Percentiles rank a stretch among this genome's conserved stretches.
These are phyloP conservation scores for Osmoderma eremita DNA, from an alignment of 2,888 invertebrate species.

Conservation along the genomic window DNA sequence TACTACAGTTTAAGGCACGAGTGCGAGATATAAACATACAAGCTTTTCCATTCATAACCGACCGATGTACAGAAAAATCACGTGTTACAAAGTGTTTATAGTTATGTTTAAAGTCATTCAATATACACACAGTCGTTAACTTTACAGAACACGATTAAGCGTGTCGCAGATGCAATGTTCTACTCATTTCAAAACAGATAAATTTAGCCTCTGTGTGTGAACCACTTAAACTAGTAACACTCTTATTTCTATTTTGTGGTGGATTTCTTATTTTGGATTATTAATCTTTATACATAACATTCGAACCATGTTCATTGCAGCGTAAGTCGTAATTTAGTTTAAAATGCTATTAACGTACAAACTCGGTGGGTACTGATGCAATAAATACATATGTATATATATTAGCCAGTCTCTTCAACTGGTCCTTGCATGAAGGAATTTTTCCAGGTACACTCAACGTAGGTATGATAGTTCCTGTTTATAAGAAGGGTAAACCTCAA, in stretches of 20 bases:
- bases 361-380: too few relatives aligned
- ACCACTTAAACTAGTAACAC: neutral
- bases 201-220: neutral
- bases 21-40: conserved; percentile 12
- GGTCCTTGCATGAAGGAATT: too few relatives aligned
- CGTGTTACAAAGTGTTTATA: too few relatives aligned
- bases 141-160: neutral
- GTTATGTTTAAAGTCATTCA: too few relatives aligned
- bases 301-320: too few relatives aligned
- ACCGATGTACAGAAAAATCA: neutral
- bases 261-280: neutral
- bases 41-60: neutral
- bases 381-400: too few relatives aligned
- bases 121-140: neutral
- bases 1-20: conserved; percentile 2
- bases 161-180: neutral
- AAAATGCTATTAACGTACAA: too few relatives aligned
- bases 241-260: neutral
- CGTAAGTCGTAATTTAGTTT: too few relatives aligned
- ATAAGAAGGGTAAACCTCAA: too few relatives aligned
- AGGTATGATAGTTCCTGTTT: too few relatives aligned
- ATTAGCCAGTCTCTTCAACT: too few relatives aligned
- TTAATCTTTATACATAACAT: neutral
- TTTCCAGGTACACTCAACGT: too few relatives aligned
- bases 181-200: neutral